Base-by-base conservation (phyloP, 2,888 invertebrate species). In the Limnephilus lunatus region DNA sequence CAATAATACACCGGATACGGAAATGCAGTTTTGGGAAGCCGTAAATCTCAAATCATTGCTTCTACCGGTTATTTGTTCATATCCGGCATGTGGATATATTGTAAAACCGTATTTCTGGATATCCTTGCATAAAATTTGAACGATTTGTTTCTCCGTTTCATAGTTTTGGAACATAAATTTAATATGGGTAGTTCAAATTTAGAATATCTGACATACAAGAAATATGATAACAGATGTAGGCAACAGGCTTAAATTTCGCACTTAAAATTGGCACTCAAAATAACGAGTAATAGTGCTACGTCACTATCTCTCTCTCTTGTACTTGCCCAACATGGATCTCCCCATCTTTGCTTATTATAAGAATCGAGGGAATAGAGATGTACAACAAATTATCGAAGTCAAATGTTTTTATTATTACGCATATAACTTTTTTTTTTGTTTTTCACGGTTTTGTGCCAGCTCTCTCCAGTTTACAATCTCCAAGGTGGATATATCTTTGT, bases 1-100 rank as follows among this genome's bases (percentile, higher is more conserved):
- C 83, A 83, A 83, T 39, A 35, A 39, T 35, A 83, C 15, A 35
- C 83, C 35, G 83, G 83, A 83, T 32, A 35, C 25, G 32, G 35
- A 83, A 83, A 32, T 83, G 83, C 83, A 83, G n/a, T 83, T 83
- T 83, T 83, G 35, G 83, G 32, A 35, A 32, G 32, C 83, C 35
- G n/a, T 83, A 83, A 83, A 83, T 83, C 19, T 83, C 9, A 82
- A 83, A 68, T 68, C 25, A 68, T n/a, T 9, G 68, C 25, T 68
- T n/a, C 68, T 68, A 68, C 68, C 68, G 68, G 68, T n/a, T 68
- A 68, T 68, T 68, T 68, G 68, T 68, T 68, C 68, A n/a, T 68
- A 68, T 68, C 9, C 25, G 68, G 25, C 25, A n/a, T 9, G 68
- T 2, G n/a, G n/a, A 68, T 68, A 2, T 9, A n/a, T 68, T 68